Evolutionary conservation across 2,888 invertebrate species (phyloP).

Genomic region (Steinernema carpocapsae): DNA sequence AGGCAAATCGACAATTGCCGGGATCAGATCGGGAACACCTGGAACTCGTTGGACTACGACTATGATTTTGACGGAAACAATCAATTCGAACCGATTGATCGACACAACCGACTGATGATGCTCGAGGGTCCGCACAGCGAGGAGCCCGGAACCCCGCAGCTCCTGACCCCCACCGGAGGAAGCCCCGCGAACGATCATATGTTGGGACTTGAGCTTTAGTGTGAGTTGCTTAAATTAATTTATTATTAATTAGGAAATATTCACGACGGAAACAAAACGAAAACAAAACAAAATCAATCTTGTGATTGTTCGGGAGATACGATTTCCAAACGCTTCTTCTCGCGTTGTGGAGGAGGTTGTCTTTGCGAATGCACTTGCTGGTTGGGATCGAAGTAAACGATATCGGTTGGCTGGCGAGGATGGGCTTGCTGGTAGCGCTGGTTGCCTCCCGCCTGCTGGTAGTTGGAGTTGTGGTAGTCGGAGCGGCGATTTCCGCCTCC

Average conservation of each 20-base stretch:
- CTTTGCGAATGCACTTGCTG: slow-evolving; percentile 36
- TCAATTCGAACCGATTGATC: background rate
- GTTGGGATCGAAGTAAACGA: slow-evolving; percentile 46
- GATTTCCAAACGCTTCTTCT: slow-evolving; percentile 45
- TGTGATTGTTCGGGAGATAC: slow-evolving; percentile 40
- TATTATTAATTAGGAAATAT: slow-evolving; percentile 33
- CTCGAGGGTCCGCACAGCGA: slow-evolving; percentile 1
- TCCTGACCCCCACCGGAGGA: slow-evolving; percentile 12
- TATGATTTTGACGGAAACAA: background rate
- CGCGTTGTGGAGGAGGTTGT: slow-evolving; percentile 42
- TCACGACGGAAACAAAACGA: background rate
- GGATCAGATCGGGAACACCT: slow-evolving; percentile 46
- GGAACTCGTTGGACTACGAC: slow-evolving; percentile 43
- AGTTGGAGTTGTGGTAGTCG: background rate
- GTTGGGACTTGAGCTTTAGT: slow-evolving; percentile 20
- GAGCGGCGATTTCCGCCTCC: background rate
- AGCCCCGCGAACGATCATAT: slow-evolving; percentile 12
- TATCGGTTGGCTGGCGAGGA: slow-evolving; percentile 48
- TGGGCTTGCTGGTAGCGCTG: slow-evolving; percentile 6
- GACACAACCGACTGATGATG: slow-evolving; percentile 16
- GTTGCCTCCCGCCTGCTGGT: background rate
- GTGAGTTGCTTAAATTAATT: slow-evolving; percentile 19
- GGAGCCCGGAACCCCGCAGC: slow-evolving; percentile 5
- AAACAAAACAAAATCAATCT: slow-evolving; percentile 19
- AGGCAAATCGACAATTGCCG: slow-evolving; percentile 53